Base-by-base conservation (phyloP, 2,797 vertebrate species). In the Benthosema pterotum region DNA sequence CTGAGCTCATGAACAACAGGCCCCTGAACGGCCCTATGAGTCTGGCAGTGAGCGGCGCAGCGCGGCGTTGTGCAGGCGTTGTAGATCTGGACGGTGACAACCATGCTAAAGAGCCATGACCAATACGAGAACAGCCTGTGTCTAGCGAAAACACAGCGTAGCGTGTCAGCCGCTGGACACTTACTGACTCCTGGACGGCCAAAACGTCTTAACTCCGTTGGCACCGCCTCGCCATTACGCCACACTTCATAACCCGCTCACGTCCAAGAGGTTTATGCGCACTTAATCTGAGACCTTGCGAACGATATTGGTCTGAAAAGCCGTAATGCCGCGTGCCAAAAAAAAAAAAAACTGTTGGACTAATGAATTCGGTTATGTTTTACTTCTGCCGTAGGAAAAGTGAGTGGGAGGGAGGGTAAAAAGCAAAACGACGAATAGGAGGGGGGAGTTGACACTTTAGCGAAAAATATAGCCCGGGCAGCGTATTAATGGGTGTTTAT, bases 71-170 rank as follows among this genome's bases (percentile, higher is more conserved):
- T n/a, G n/a, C n/a, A n/a, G n/a, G n/a, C n/a, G n/a, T n/a, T n/a
- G n/a, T 60, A 60, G 65, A 66, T 46, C 77, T 78, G 79, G 77
- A 75, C 61, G 61, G 55, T 11, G 46, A 38, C 56, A 22, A 15
- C 74, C 60, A 67, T 74, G 70, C 32, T 25, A 69, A 73, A 69
- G 77, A 67, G 52, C 74, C 71, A 62, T 78, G 77, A 74, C 72
- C 76, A 78, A 82, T 69, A 77, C 57, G 71, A 77, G 68, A 78
- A 61, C 68, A 75, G 73, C 69, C 66, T 68, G 79, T 80, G 79
- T 80, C 81, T 76, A n/a, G 68, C 69, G n/a, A n/a, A n/a, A 77
- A 74, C 58, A 65, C 57, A 71, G 45, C 61, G 62, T 74, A 56
- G 73, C 75, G 65, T 74, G 74, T 80, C 75, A 80, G 60, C 59